Evolutionary conservation across 53 echinoderm and acorn worm genomes (phyloP).

Genomic region (Echinarachnius parma): DNA sequence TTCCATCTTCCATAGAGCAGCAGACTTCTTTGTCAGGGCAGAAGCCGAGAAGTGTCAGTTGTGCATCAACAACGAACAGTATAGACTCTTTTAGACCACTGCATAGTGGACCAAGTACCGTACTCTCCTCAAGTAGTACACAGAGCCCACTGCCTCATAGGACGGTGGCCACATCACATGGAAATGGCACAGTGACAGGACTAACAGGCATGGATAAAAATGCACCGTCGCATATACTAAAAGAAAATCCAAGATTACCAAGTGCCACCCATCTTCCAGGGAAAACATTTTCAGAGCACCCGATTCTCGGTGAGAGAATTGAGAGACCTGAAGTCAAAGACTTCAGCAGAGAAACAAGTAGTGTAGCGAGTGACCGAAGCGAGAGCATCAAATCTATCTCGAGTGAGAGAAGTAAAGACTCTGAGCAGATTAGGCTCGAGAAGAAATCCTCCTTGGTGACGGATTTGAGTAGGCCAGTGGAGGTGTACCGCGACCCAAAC

Average conservation of each 20-base stretch:
- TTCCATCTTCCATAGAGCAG: no score
- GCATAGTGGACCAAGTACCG: constrained; percentile 12
- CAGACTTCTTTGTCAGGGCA: constrained; percentile 1
- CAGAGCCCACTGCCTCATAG: constrained; percentile 23
- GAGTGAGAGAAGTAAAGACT: constrained; percentile 55
- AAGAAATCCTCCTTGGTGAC: constrained; percentile 35
- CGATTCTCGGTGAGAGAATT: constrained; percentile 33
- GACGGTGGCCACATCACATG: constrained; percentile 14
- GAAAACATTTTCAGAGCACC: not conserved
- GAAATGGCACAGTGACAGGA: constrained; percentile 35
- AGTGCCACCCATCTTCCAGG: constrained; percentile 5
- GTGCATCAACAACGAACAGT: not conserved
- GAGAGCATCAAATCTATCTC: constrained; percentile 51
- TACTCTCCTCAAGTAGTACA: not conserved
- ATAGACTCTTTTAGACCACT: constrained; percentile 25
- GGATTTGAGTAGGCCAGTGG: constrained; percentile 61
- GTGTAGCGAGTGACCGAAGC: constrained; percentile 27
- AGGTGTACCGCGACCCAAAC: constrained; percentile 95
- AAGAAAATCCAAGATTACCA: constrained; percentile 21
- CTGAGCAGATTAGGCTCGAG: constrained; percentile 45
- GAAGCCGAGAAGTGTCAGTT: not conserved
- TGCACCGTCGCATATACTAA: constrained; percentile 13
- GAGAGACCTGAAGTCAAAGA: constrained; percentile 25
- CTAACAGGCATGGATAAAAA: constrained; percentile 42
- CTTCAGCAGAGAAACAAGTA: constrained; percentile 30